A percentile compares a stretch with the other conserved stretches of the same genome.
Evolutionary conservation across 2,888 invertebrate genomes (phyloP).

Genomic region (Brachypterus glaber): DNA sequence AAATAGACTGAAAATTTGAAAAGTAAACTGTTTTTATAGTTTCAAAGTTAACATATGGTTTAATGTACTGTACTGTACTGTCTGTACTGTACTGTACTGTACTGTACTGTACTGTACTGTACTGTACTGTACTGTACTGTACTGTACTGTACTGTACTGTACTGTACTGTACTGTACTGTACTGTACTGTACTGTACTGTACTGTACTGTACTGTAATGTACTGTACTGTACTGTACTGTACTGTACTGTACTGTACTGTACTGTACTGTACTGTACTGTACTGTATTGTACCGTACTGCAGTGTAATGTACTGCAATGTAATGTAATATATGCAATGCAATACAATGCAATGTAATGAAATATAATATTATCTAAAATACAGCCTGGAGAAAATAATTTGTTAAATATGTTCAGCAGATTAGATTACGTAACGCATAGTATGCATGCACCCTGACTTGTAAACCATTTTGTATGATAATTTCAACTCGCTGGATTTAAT

Average conservation of each 20-base stretch:
- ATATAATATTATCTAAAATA: no score
- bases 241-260: not conserved
- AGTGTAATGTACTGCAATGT: conserved; percentile 5
- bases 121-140: not conserved
- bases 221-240: not conserved
- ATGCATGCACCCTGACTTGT: no score
- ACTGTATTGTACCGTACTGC: conserved; percentile 2
- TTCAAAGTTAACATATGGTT: no score
- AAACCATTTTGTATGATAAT: no score
- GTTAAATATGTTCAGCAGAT: no score
- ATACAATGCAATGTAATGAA: no score
- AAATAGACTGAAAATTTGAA: no score
- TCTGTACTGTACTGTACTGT: conserved; percentile 4
- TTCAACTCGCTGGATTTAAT: no score
- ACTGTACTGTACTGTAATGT: conserved; percentile 2
- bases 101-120: conserved; percentile 2
- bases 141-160: conserved; percentile 2
- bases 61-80: conserved; percentile 3
- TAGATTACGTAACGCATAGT: no score
- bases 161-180: conserved; percentile 2
- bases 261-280: conserved; percentile 2
- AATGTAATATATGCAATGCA: conserved; percentile 2
- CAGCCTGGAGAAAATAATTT: no score
- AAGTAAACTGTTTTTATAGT: no score
- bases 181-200: conserved; percentile 2